phyloP scores from a whole-genome alignment of 2,888 invertebrate genomes.

The Drosophila longiperda region DNA sequence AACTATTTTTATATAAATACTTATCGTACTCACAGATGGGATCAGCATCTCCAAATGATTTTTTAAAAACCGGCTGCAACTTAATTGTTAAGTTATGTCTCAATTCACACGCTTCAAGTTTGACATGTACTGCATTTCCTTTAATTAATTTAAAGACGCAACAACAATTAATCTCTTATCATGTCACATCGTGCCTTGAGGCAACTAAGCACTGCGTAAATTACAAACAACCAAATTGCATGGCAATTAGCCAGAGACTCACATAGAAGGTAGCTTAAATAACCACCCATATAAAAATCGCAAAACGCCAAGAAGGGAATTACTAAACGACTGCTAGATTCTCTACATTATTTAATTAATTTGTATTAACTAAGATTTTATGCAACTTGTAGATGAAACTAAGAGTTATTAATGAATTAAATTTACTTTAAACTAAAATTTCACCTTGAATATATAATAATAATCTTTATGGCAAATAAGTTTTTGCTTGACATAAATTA shows the following conservation, averaged over 20 bases:
- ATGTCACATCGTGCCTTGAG: conserved; percentile 36
- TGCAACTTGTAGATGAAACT: neutral
- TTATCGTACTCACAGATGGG: neutral
- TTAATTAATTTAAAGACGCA: conserved; percentile 20
- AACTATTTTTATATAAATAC: neutral
- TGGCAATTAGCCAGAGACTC: conserved; percentile 62
- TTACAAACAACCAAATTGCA: conserved; percentile 56
- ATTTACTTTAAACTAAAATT: neutral
- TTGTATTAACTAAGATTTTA: neutral
- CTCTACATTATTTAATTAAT: neutral
- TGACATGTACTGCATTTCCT: conserved; percentile 1
- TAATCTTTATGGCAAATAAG: neutral
- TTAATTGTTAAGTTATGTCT: neutral
- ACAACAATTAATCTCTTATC: conserved; percentile 36
- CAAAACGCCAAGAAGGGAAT: neutral
- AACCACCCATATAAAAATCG: conserved; percentile 19
- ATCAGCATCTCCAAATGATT: neutral
- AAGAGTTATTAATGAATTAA: neutral
- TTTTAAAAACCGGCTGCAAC: neutral
- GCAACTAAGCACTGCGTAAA: conserved; percentile 40
- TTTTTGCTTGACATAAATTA: neutral
- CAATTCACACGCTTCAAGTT: conserved; percentile 1
- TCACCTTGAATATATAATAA: neutral
- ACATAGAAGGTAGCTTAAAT: conserved; percentile 17
- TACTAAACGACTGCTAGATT: conserved; percentile 8